Base-by-base conservation (phyloP, 2,888 invertebrate species). In the Chirona hameri region DNA sequence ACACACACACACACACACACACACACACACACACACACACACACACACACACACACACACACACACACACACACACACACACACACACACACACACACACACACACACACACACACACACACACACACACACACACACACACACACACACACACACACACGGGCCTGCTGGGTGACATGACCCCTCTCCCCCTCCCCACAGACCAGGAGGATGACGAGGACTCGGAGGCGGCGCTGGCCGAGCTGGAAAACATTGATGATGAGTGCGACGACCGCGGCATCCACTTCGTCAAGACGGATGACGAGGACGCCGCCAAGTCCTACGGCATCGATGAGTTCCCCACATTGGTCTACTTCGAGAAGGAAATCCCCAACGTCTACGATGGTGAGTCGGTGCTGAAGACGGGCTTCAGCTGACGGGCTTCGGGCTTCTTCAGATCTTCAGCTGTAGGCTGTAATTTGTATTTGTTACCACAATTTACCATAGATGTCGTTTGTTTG, bases 231-330 rank as follows among this genome's bases (percentile, higher is more conserved):
- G 95, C 94, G 82, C 90, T 97, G 85, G 92, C 91, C 85, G 96
- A 96, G 89, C 90, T 96, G 86, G 96, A 96, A 89, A 95, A 95
- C 89, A 96, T 97, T 87, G 96, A 96, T 88, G 96, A 96, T 88
- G 96, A 96, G 88, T 95, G 95, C 88, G 96, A 96, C 88, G 93
- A 94, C 86, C 94, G 95, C 87, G 95, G 95, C 84, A 96, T 97
- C 86, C 95, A 95, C 88, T 96, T 97, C 88, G 96, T 96, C 76
- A 96, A 96, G 89, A 96, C 96, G 86, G 96, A 96, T 87, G 96
- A 97, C 88, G 90, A 91, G 72, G 92, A 92, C 86, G 94, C 95
- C n/a, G 94, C 95, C 82, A 91, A 91, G 85, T 94, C 95, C 84
- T 97, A 94, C 88, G 97, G 97, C 85, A 93, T 97, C 86, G 95